Conservation (phyloP, 2,113 vertebrate genomes). For the Polyodon spathula region DNA sequence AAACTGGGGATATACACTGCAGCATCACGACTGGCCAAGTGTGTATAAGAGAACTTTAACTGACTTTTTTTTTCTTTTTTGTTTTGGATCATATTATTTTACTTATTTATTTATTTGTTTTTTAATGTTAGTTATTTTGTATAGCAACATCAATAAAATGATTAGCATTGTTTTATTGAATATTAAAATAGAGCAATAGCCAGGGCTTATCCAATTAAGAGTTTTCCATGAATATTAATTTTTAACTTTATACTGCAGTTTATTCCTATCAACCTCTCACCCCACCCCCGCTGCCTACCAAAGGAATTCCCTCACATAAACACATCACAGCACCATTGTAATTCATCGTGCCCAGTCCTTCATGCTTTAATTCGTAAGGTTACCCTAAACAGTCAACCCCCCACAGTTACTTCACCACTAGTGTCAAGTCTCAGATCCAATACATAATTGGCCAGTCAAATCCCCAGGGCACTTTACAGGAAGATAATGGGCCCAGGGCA, state of each 20-base stretch:
- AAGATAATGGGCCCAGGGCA: conserved; percentile 38
- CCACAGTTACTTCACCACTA: conserved; percentile 38
- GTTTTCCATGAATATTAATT: conserved; percentile 62
- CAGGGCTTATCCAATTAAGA: conserved; percentile 51
- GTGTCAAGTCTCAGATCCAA: conserved; percentile 55
- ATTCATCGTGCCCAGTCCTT: conserved; percentile 21
- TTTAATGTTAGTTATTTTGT: too few species aligned
- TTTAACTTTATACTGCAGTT: conserved; percentile 60
- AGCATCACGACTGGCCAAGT: too few species aligned
- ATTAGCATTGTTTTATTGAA: not conserved
- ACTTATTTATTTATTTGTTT: too few species aligned
- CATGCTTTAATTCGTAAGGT: conserved; percentile 47
- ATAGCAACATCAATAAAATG: too few species aligned
- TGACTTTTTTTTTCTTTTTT: too few species aligned
- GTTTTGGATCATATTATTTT: too few species aligned
- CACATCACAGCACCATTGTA: conserved; percentile 33
- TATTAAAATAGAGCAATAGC: conserved; percentile 43
- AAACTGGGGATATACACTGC: too few species aligned
- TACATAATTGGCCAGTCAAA: conserved; percentile 60
- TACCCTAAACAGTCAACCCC: conserved; percentile 49
- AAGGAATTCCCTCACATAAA: conserved; percentile 5
- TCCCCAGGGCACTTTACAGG: conserved; percentile 44
- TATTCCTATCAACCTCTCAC: conserved; percentile 45
- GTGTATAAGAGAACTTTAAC: too few species aligned
- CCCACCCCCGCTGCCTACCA: conserved; percentile 20